phyloP scores from a whole-genome alignment of 2,113 vertebrate genomes.

The Platichthys stellatus region DNA sequence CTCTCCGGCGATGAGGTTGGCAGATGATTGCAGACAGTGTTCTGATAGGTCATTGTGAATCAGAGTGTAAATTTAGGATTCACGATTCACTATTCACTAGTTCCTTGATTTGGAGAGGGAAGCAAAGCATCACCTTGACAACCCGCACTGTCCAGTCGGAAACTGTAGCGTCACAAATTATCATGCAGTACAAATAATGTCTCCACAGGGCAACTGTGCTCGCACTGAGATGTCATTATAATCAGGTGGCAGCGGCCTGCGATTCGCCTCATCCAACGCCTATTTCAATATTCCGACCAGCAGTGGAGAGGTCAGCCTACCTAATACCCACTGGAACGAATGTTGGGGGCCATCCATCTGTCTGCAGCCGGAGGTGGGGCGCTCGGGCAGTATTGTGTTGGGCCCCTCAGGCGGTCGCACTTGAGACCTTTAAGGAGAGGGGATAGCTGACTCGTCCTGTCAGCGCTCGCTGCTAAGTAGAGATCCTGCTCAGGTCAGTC shows the following conservation, averaged over 20 bases:
- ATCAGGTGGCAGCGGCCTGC: neutral
- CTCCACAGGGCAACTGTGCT: neutral
- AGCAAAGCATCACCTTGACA: neutral
- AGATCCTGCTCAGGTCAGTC: slow-evolving; percentile 37
- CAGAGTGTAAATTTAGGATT: neutral
- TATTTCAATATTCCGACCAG: slow-evolving; percentile 33
- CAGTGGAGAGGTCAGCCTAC: slow-evolving; percentile 38
- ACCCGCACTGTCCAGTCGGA: neutral
- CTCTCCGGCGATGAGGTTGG: slow-evolving; percentile 30
- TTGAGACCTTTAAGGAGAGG: slow-evolving; percentile 57
- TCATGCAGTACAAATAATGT: neutral
- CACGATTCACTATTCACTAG: too few species aligned
- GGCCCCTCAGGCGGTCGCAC: slow-evolving; percentile 49
- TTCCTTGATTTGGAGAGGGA: neutral
- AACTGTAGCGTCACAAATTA: neutral
- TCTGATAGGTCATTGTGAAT: slow-evolving; percentile 20
- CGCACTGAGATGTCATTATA: neutral
- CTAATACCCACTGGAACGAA: slow-evolving; percentile 74
- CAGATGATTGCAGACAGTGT: slow-evolving; percentile 2
- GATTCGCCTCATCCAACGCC: slow-evolving; percentile 8
- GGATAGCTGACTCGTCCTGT: slow-evolving; percentile 68
- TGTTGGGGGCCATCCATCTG: slow-evolving; percentile 73
- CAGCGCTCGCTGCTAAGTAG: slow-evolving; percentile 61
- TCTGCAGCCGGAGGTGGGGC: slow-evolving; percentile 61
- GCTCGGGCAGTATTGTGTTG: slow-evolving; percentile 43